Base-by-base conservation (phyloP, 2,113 vertebrate species). In the Crotalus horridus region DNA sequence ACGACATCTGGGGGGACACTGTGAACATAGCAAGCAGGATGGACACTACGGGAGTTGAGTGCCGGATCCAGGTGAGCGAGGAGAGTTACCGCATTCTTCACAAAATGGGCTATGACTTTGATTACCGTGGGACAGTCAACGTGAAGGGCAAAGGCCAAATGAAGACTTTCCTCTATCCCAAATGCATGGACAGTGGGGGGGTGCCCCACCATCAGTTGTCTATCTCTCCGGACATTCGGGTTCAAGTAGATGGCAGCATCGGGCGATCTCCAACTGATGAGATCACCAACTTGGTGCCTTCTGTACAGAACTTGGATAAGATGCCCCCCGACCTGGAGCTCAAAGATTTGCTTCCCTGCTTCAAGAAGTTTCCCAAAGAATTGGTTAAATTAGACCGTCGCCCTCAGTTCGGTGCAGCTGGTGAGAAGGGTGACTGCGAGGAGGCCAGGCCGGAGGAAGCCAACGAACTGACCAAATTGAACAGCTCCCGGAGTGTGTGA, bases 71-170 rank as follows among this genome's bases (percentile, higher is more conserved):
- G 98, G 99, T 99, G 97, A 99, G 99, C 39, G 99, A 99, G 95
- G 99, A 99, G 96, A 99, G 99, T 97, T 99, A 99, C 93, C 97
- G 98, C 0, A 97, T 98, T 95, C 98, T 99, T 59, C 98, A 94
- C 90, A 98, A 98, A 95, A 99, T 99, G 99, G 98, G 99, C 81
- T 98, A 99, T 8, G 98, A 99, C 95, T 99, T 99, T 91, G 99
- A 99, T 97, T 99, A 99, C 93, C 98, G 99, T 89, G 99, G 99
- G 93, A 99, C 99, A 0, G 99, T 99, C 96, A 99, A 99, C 7
- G 99, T 99, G 55, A 99, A 99, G 96, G 99, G 99, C 23, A 99
- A 99, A 89, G 99, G 99, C 85, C 99, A 99, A 97, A 99, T 99
- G 99, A 99, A 99, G 98, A 99, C 99, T 96, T 99, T 99, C 97